Conservation (phyloP, 2,888 invertebrate genomes). For the Macrosiphum euphorbiae region DNA sequence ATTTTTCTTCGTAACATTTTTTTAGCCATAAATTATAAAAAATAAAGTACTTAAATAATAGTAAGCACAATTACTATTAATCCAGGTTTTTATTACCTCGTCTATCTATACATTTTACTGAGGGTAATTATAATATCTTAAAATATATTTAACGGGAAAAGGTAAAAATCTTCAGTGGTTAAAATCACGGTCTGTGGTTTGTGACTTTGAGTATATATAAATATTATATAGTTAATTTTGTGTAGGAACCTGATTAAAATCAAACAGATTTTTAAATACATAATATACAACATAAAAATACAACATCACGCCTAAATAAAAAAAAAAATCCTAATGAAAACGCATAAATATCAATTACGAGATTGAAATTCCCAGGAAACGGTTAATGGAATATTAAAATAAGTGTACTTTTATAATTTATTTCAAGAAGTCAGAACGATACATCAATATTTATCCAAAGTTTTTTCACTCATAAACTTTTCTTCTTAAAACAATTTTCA, state of each 20-base stretch:
- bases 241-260: background rate
- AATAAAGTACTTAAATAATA: background rate
- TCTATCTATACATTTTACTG: no score
- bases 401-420: conserved; percentile 23
- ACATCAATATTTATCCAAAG: background rate
- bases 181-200: no score
- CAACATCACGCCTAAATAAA: background rate
- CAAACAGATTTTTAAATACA: background rate
- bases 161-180: no score
- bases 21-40: background rate
- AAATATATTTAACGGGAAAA: no score
- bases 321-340: background rate
- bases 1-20: background rate
- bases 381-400: conserved; percentile 17
- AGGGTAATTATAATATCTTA: no score
- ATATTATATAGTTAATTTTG: background rate
- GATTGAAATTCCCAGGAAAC: background rate
- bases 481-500: background rate
- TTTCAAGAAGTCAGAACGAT: background rate
- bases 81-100: background rate
- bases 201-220: background rate
- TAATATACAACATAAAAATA: background rate
- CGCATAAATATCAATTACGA: background rate
- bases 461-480: conserved; percentile 2
- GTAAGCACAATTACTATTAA: background rate